phyloP scores from a whole-genome alignment of 2,797 vertebrate genomes.

The Thunnus albacares region DNA sequence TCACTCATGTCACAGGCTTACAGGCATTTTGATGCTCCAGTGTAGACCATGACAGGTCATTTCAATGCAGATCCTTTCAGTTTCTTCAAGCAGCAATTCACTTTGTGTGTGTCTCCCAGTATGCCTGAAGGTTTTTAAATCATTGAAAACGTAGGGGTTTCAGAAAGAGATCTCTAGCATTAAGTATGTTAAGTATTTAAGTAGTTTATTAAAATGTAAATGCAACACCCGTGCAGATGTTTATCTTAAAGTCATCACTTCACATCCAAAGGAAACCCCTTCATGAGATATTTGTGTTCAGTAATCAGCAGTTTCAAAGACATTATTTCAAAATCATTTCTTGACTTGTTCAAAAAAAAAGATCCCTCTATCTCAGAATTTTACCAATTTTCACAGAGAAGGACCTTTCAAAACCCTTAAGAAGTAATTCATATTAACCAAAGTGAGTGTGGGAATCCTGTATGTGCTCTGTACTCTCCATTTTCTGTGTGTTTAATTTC shows the following conservation, averaged over 20 bases:
- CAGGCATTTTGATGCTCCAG: slow-evolving; percentile 27
- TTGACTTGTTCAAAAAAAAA: background rate
- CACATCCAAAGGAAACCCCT: slow-evolving; percentile 18
- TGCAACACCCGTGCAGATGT: slow-evolving; percentile 4
- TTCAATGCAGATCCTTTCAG: slow-evolving; percentile 24
- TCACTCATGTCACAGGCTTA: slow-evolving; percentile 35
- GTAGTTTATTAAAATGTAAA: slow-evolving; percentile 20
- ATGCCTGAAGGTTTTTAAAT: slow-evolving; percentile 22
- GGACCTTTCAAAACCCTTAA: slow-evolving; percentile 41
- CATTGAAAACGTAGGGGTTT: slow-evolving; percentile 15
- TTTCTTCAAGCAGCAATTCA: slow-evolving; percentile 36
- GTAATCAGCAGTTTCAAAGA: slow-evolving; percentile 28
- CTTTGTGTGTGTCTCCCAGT: slow-evolving; percentile 1
- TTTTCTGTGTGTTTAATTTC: slow-evolving; percentile 65
- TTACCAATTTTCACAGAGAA: slow-evolving; percentile 8
- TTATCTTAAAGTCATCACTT: slow-evolving; percentile 9
- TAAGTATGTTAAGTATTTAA: slow-evolving; percentile 35
- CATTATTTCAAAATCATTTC: background rate
- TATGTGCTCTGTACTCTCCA: slow-evolving; percentile 44
- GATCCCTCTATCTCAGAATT: background rate
- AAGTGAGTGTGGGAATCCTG: slow-evolving; percentile 33
- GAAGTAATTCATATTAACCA: slow-evolving; percentile 46
- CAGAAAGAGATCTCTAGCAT: slow-evolving; percentile 23
- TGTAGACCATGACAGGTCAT: slow-evolving; percentile 24
- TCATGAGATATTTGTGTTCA: slow-evolving; percentile 20